Evolutionary conservation across 2,113 vertebrate species (phyloP).

Genomic region (Centrocercus urophasianus): DNA sequence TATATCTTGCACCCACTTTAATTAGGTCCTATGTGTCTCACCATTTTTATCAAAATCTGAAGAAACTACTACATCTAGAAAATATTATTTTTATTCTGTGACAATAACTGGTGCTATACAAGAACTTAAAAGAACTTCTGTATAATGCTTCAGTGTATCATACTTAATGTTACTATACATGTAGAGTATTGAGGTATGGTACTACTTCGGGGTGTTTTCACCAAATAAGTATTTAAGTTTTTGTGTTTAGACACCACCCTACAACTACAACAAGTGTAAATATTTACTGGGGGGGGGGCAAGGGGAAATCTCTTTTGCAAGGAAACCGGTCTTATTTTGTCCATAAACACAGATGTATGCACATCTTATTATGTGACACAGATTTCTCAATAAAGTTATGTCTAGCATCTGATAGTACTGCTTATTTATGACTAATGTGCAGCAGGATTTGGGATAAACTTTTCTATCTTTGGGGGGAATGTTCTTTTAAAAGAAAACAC

Average conservation of each 20-base stretch:
- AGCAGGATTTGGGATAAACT: background rate
- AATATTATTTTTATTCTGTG: background rate
- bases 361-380: background rate
- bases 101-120: background rate
- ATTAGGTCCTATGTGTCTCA: background rate
- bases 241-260: background rate
- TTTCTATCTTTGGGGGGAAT: background rate
- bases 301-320: background rate
- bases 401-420: background rate
- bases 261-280: background rate
- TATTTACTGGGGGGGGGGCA: background rate
- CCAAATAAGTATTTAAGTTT: background rate
- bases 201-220: background rate
- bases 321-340: background rate
- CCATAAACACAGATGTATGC: background rate
- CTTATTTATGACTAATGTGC: background rate
- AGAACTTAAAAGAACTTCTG: background rate
- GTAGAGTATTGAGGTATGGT: background rate
- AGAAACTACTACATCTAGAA: background rate
- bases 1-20: background rate
- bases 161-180: background rate
- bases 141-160: background rate
- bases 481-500: background rate
- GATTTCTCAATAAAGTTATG: background rate
- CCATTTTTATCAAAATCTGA: background rate